Base-by-base conservation (phyloP, 2,113 vertebrate species). In the Psittacus erithacus region DNA sequence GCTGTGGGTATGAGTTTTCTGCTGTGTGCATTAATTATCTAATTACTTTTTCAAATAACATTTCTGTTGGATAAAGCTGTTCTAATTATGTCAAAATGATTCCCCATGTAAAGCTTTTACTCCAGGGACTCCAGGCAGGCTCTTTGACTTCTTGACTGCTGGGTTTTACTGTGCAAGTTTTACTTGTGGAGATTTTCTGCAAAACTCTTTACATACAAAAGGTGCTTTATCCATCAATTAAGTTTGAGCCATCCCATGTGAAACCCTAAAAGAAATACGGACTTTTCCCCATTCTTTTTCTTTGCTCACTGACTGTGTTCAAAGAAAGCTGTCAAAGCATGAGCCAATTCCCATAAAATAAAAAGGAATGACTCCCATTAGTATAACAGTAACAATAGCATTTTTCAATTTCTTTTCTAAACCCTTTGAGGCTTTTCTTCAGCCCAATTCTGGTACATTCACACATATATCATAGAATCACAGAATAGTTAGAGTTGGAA, bases 11-110 rank as follows among this genome's bases (percentile, higher is more conserved):
- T 60, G 69, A 53, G 10, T 80, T 29, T 91, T 86, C 81, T 77
- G 27, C 84, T 88, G n/a, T 63, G 70, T 82, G 47, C 52, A 13
- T 73, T 69, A 87, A 84, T 86, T 79, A 91, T 59, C 62, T 85
- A 76, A 87, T 93, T 87, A 69, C 55, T 74, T 91, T 91, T 82
- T 46, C 83, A 85, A 87, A 80, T 80, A 84, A 73, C 6, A 15
- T 89, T 92, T 95, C 53, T 87, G 74, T 84, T 88, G 76, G 35
- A 82, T 78, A 93, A 90, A 83, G 60, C 71, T 88, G 57, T 79
- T 94, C 47, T 73, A 46, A 84, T 91, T 92, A 86, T 59, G 77
- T 86, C 83, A 76, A 13, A 88, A 76, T 76, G 25, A 86, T 91
- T 93, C 63, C 80, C 52, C n/a, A 19, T 19, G 47, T 53, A 69